Conservation (phyloP, 1,140 invertebrate species). For the Drosophila chauvacae region DNA sequence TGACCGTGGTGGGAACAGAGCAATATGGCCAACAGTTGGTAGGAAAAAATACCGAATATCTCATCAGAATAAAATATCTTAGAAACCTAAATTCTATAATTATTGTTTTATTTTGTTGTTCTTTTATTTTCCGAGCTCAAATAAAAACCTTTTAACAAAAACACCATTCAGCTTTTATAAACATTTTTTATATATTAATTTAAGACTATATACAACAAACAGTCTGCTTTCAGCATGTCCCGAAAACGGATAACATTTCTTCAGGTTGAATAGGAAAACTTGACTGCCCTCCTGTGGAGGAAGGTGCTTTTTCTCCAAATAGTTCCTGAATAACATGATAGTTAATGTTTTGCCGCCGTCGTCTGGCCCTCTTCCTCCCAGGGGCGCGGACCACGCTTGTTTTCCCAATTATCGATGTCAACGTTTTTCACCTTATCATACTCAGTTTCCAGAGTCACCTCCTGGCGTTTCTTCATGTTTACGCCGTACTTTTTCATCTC, state of each 20-base stretch:
- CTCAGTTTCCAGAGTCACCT: slow-evolving; percentile 89
- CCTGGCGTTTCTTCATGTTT: slow-evolving; percentile 87
- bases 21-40: background rate
- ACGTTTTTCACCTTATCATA: slow-evolving; percentile 90
- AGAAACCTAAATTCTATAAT: no score
- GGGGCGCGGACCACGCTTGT: slow-evolving; percentile 90
- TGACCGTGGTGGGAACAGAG: background rate
- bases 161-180: background rate
- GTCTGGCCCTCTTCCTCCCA: slow-evolving; percentile 88
- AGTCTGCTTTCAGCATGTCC: slow-evolving; percentile 15
- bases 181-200: slow-evolving; percentile 7
- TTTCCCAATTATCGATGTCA: slow-evolving; percentile 92
- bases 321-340: slow-evolving; percentile 1
- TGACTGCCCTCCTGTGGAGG: background rate
- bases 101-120: background rate
- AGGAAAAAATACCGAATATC: slow-evolving; percentile 8
- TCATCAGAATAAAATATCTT: no score
- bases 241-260: background rate
- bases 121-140: background rate
- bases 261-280: background rate
- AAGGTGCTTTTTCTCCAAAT: background rate
- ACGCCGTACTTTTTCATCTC: slow-evolving; percentile 88
- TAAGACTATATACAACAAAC: slow-evolving; percentile 48
- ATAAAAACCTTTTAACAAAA: background rate
- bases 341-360: slow-evolving; percentile 49